A percentile compares a stretch with the other conserved stretches of the same genome.
Conservation (phyloP, 1,140 invertebrate species). For the Lepidurus packardi region DNA sequence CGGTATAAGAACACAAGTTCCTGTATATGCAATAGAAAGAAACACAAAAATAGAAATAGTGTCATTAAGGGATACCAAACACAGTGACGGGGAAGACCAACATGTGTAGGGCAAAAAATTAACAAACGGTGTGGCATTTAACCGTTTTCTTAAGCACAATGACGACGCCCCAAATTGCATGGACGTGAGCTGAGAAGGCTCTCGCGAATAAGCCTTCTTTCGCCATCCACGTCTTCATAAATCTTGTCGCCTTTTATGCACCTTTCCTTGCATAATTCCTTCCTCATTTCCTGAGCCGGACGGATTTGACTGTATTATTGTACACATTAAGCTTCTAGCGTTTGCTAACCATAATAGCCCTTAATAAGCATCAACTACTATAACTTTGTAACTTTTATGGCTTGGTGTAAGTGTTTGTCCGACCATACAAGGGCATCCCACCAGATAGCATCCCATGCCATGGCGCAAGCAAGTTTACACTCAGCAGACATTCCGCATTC, state of each 20-base stretch:
- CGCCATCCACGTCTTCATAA: not conserved
- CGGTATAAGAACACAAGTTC: conserved; percentile 31
- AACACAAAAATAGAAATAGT: not conserved
- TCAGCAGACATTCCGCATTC: conserved; percentile 5
- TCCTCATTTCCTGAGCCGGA: not conserved
- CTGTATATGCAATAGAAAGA: conserved; percentile 14
- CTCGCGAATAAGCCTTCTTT: conserved; percentile 19
- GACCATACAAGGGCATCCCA: not conserved
- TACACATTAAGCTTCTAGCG: not conserved
- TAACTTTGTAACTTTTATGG: conserved; percentile 11
- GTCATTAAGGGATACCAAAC: not conserved
- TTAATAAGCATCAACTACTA: conserved; percentile 16
- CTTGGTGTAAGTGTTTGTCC: not conserved
- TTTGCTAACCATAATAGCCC: not conserved
- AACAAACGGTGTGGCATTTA: not conserved
- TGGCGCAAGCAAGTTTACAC: conserved; percentile 13
- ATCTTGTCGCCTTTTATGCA: conserved; percentile 9
- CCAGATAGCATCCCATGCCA: not conserved
- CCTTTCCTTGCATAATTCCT: not conserved
- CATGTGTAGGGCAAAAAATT: not conserved
- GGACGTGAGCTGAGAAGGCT: not conserved
- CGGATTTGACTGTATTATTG: not conserved
- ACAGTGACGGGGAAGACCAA: not conserved
- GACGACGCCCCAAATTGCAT: conserved; percentile 4
- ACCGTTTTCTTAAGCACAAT: not conserved